Evolutionary conservation across 1,140 invertebrate species (phyloP), one percentile per base, ranked within the genome.

Genomic region (Trypoxylus dichotomus): DNA sequence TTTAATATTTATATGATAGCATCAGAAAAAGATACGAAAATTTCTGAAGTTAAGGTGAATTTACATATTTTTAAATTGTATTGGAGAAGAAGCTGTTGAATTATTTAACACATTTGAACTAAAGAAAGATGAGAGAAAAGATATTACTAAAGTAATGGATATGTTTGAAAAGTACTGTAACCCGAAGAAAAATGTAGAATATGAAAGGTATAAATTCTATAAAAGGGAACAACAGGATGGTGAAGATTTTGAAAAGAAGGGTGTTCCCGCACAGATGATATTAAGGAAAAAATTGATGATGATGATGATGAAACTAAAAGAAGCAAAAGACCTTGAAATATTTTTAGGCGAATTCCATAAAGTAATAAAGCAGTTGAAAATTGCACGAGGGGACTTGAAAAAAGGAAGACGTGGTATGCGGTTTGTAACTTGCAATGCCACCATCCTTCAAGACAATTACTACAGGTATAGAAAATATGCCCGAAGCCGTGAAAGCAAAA

Each of bases 231-330:
- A 60, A 6, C n/a, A 79, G 68, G 78, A 79, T 27, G 80, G 76
- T 32, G 84, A 85, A 79, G 73, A 29, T 25, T 84, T 85, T 60
- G 82, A 85, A n/a, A n/a, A n/a, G n/a, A n/a, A n/a, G n/a, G n/a
- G n/a, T n/a, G n/a, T n/a, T n/a, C n/a, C n/a, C n/a, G n/a, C n/a
- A n/a, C n/a, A n/a, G n/a, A n/a, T n/a, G n/a, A n/a, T n/a, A n/a
- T n/a, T n/a, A n/a, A n/a, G n/a, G n/a, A n/a, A n/a, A n/a, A n/a
- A n/a, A n/a, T n/a, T n/a, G n/a, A n/a, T n/a, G n/a, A n/a, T n/a
- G n/a, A n/a, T n/a, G n/a, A n/a, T n/a, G n/a, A n/a, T n/a, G n/a
- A n/a, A n/a, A n/a, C n/a, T n/a, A n/a, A n/a, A n/a, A n/a, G n/a
- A n/a, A n/a, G n/a, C n/a, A n/a, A n/a, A n/a, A n/a, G n/a, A n/a